Base-by-base conservation (phyloP, 2,888 invertebrate genomes). In the Papilio gigon region DNA sequence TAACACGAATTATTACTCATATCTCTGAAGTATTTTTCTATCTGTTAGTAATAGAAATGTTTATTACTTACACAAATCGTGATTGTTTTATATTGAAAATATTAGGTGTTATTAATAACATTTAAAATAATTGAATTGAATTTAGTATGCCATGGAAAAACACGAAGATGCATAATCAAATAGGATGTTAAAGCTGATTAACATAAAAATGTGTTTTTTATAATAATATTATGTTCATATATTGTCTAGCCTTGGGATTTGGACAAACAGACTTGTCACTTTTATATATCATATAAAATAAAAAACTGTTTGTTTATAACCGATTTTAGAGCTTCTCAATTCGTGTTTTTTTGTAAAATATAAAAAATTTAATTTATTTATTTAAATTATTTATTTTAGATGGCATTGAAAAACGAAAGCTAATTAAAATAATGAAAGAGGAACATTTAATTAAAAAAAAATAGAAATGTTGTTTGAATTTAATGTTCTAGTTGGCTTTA, bases 141-240 rank as follows among this genome's bases (percentile, higher is more conserved):
- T 4, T n/a, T 30, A 25, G 9, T 30, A 12, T 30, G 27, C 5
- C 14, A 25, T 30, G 30, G 30, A 56, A 30, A 56, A 56, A 56
- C 30, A 56, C 30, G 30, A 53, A 53, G 27, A 56, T 56, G n/a
- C 53, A 50, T 30, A 56, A 30, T 30, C 53, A 17, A 30, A 56
- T 56, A 30, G 17, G 27, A 22, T 47, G 47, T 47, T 17, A 56
- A 30, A 14, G 14, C 14, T 9, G 1, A 56, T 56, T 56, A 30
- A 56, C 53, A 56, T 56, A 56, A 56, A 56, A 30, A 30, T 56
- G 53, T 56, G 9, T 17, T 56, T 56, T 56, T 30, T 17, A 56
- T 56, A 4, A n/a, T n/a, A n/a, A n/a, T n/a, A n/a, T n/a, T n/a
- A 27, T 53, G 6, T 27, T 53, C 2, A 22, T 27, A 27, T 50